Evolutionary conservation across 2,888 invertebrate species (phyloP), one percentile per base, ranked within the genome.

Genomic region (Xestia ashworthii): DNA sequence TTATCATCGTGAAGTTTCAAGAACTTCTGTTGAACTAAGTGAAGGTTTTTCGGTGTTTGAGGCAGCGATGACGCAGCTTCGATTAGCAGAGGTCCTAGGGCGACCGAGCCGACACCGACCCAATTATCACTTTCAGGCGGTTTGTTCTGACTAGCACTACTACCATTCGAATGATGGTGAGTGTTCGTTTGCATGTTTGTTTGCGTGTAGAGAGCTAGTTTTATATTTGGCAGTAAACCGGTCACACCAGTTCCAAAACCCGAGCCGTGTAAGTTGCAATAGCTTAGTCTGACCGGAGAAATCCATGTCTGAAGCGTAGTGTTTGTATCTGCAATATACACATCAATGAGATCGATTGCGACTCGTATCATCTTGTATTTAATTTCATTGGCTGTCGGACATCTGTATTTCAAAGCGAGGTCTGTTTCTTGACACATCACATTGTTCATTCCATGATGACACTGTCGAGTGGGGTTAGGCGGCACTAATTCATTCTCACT

Each of bases 301-400:
- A 99, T 97, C 98, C 99, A 99, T 2, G 99, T 95, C 91, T 99
- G 99, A 50, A 99, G 95, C 0, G 99, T 98, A 5, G 99, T 98
- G 65, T 98, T 98, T 55, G 98, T 97, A 94, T 99, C 99, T 67
- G 99, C 98, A 71, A 99, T 94, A 95, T 99, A 99, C 66, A 99
- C 97, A 94, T 99, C 99, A 4, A 99, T 97, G 3, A 98, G 98
- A 95, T 99, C 99, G 53, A 99, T 97, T 0, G 99, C 98, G 4
- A 99, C 97, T 67, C 99, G 97, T 11, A 98, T 98, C 98, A 99
- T 98, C 93, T 98, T 98, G 94, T 99, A 99, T 93, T 99, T 99
- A 77, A 99, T 98, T 88, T 98, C 98, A 89, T 98, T 98, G 0
- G 98, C 96, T 3, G 98, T 97, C 5, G 98, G 98, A 90, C 98